Evolutionary conservation across 2,888 invertebrate species (phyloP).

Genomic region (Trissolcus brochymenae): DNA sequence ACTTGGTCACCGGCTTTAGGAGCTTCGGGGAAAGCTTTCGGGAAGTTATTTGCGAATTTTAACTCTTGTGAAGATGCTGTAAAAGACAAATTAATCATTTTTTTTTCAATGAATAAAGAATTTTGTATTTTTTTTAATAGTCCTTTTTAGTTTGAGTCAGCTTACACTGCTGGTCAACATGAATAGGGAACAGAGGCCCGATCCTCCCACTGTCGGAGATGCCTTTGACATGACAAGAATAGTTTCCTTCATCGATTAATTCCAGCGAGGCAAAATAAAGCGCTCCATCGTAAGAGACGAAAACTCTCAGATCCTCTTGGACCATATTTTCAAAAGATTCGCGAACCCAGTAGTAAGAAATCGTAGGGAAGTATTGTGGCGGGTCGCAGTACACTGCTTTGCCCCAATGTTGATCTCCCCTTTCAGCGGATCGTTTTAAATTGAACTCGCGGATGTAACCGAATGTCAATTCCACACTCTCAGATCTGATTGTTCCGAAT

Average conservation of each 20-base stretch:
- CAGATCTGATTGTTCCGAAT: constrained; percentile 92
- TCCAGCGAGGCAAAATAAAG: constrained; percentile 96
- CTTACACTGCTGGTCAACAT: constrained; percentile 88
- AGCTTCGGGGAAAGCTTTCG: constrained; percentile 95
- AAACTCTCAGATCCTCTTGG: constrained; percentile 93
- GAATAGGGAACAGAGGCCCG: constrained; percentile 91
- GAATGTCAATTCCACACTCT: constrained; percentile 91
- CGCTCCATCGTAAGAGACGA: constrained; percentile 95
- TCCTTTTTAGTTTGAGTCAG: constrained; percentile 50
- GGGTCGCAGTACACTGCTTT: constrained; percentile 95
- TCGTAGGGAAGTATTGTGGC: constrained; percentile 92
- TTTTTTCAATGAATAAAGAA: neutral
- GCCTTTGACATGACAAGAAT: constrained; percentile 94
- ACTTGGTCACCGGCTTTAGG: constrained; percentile 94
- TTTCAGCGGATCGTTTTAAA: constrained; percentile 88
- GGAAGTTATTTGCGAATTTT: constrained; percentile 95
- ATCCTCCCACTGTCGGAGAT: constrained; percentile 89
- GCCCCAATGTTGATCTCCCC: constrained; percentile 94
- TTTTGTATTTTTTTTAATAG: neutral
- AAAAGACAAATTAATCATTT: constrained; percentile 37
- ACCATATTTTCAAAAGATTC: constrained; percentile 94
- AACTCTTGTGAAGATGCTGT: constrained; percentile 91
- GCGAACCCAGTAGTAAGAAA: constrained; percentile 94
- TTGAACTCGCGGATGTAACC: constrained; percentile 94
- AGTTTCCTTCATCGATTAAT: constrained; percentile 91